Evolutionary conservation across 2,797 vertebrate species (phyloP).

Genomic region (Alectoris magna): DNA sequence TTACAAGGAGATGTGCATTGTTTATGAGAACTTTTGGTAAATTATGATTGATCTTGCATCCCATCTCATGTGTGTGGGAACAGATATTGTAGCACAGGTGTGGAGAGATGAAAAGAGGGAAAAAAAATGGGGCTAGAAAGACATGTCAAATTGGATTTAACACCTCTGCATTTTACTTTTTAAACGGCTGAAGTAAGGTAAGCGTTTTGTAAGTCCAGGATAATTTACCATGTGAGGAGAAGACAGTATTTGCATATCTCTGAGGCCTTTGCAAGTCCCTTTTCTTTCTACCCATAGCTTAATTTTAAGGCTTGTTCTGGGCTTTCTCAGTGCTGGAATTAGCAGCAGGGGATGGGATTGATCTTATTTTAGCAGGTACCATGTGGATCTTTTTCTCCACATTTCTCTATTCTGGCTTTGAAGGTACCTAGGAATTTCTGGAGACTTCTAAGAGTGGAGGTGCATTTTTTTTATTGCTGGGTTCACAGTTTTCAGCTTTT

Average conservation of each 20-base stretch:
- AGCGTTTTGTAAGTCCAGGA: background rate
- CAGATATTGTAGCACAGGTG: background rate
- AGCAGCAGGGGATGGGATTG: background rate
- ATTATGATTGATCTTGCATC: background rate
- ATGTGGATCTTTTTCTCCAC: background rate
- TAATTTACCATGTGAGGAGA: background rate
- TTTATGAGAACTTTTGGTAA: background rate
- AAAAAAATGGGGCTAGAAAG: background rate
- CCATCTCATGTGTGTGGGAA: background rate
- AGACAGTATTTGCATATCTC: background rate
- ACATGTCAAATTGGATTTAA: background rate
- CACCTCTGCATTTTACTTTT: background rate
- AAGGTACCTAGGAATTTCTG: background rate
- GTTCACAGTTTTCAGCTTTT: background rate
- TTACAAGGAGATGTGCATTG: no score
- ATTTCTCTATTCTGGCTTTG: background rate
- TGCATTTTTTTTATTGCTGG: background rate
- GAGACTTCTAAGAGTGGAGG: background rate
- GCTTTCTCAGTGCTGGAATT: background rate
- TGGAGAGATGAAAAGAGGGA: background rate
- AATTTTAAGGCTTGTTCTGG: background rate
- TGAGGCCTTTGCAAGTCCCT: background rate
- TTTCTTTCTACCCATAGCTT: background rate
- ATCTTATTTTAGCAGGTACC: background rate
- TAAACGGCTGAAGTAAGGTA: background rate